Evolutionary conservation across 2,888 invertebrate genomes (phyloP).

Genomic region (Tiphia femorata): DNA sequence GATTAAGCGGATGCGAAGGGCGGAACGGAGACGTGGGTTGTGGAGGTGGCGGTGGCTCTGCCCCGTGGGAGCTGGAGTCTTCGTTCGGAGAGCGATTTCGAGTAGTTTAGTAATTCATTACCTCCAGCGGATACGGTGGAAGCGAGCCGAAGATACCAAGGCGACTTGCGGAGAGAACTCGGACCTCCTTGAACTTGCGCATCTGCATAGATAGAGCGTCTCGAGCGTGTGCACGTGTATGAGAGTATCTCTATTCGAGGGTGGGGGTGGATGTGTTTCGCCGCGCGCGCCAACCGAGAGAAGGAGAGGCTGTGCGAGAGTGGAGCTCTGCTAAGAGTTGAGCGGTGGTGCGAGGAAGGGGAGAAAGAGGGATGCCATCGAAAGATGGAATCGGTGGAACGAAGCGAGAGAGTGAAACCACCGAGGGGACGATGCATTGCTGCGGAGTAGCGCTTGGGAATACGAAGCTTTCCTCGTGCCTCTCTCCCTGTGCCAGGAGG

Average conservation of each 20-base stretch:
- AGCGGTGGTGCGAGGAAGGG: background rate
- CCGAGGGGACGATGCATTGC: too few species aligned
- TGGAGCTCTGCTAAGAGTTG: conserved; percentile 23
- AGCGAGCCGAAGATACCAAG: conserved; percentile 3
- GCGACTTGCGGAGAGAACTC: conserved; percentile 23
- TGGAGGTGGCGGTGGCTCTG: background rate
- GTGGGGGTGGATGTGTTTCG: too few species aligned
- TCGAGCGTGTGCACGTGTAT: conserved; percentile 12
- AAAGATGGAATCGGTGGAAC: too few species aligned
- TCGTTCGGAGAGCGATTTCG: conserved; percentile 21
- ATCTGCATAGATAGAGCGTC: conserved; percentile 29
- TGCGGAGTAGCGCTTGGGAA: too few species aligned
- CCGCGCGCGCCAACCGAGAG: too few species aligned
- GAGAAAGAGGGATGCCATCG: background rate
- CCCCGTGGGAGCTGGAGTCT: conserved; percentile 12
- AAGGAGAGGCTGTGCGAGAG: conserved; percentile 22
- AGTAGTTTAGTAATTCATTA: conserved; percentile 43
- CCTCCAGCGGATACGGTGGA: conserved; percentile 31
- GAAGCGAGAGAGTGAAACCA: too few species aligned
- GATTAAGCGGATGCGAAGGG: conserved; percentile 29
- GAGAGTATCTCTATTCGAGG: too few species aligned
- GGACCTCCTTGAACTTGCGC: conserved; percentile 44
- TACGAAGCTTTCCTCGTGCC: too few species aligned
- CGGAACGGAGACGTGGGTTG: background rate
- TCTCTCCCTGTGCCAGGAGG: too few species aligned